Conservation (phyloP, 2,797 vertebrate species). For the Rousettus madagascariensis region DNA sequence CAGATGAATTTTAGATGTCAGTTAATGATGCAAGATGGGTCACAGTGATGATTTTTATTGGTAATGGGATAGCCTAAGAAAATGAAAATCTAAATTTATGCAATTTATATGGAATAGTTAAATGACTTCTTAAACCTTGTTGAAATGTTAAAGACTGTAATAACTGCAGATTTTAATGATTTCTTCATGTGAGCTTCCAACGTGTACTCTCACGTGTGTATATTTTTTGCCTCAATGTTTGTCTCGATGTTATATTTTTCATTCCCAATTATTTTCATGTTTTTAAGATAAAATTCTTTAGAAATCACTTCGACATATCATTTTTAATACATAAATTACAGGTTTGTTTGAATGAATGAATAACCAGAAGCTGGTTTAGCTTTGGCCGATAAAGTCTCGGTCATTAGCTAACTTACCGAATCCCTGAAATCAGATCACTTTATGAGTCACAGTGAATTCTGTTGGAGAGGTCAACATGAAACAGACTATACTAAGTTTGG, state of each 20-base stretch:
- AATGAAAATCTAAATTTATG: slow-evolving; percentile 59
- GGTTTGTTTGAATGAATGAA: background rate
- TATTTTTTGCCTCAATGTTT: background rate
- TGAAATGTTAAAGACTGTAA: slow-evolving; percentile 44
- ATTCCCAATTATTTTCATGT: background rate
- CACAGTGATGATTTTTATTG: slow-evolving; percentile 68
- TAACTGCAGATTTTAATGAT: background rate
- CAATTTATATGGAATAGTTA: slow-evolving; percentile 28
- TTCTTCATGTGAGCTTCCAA: background rate
- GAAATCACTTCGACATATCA: background rate
- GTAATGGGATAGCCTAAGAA: slow-evolving; percentile 65
- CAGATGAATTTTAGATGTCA: slow-evolving; percentile 63
- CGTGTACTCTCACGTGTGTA: background rate
- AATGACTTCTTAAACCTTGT: slow-evolving; percentile 62
- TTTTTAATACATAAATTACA: background rate
- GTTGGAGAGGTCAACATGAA: background rate
- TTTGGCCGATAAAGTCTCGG: background rate
- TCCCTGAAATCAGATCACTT: background rate
- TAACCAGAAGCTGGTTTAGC: background rate
- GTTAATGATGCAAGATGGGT: slow-evolving; percentile 66
- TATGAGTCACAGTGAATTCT: background rate
- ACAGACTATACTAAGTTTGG: accelerated
- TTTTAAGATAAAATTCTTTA: background rate
- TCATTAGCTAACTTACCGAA: background rate
- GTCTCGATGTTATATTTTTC: background rate